Evolutionary conservation across 2,113 vertebrate species (phyloP).

Genomic region (Stigmatopora nigra): DNA sequence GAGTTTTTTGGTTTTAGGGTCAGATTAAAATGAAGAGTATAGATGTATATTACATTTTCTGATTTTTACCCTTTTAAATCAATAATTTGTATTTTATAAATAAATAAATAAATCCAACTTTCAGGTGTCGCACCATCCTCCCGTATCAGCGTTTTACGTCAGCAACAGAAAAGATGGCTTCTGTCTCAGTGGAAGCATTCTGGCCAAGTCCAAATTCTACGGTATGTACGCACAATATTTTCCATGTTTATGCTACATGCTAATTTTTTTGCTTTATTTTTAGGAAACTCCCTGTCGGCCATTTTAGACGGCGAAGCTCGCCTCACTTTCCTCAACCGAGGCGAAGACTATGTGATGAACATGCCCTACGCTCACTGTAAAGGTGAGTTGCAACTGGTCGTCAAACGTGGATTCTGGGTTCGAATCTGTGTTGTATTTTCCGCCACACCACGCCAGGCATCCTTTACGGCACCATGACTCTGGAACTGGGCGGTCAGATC

Average conservation of each 20-base stretch:
- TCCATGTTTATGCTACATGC: not conserved
- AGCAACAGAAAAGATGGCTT: slow-evolving; percentile 98
- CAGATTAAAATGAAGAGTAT: too few relatives aligned
- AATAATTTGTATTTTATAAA: too few relatives aligned
- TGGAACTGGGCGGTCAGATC: slow-evolving; percentile 90
- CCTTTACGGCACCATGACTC: slow-evolving; percentile 95
- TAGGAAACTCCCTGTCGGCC: slow-evolving; percentile 95
- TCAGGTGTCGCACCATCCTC: slow-evolving; percentile 97
- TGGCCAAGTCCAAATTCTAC: slow-evolving; percentile 98
- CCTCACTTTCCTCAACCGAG: slow-evolving; percentile 88
- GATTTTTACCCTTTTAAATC: too few relatives aligned
- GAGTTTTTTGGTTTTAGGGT: too few relatives aligned
- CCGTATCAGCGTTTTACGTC: slow-evolving; percentile 94
- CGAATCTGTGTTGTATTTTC: too few relatives aligned
- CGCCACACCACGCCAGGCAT: slow-evolving; percentile 72
- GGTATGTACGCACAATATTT: slow-evolving; percentile 62
- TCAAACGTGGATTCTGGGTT: too few relatives aligned
- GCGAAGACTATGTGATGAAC: slow-evolving; percentile 96
- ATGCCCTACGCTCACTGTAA: slow-evolving; percentile 99
- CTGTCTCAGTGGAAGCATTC: slow-evolving; percentile 95
- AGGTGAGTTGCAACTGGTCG: slow-evolving; percentile 68
- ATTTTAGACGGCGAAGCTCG: slow-evolving; percentile 93
- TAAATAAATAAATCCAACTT: too few relatives aligned
- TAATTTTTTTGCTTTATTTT: slow-evolving; percentile 21
- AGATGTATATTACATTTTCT: too few relatives aligned